Evolutionary conservation across 2,888 invertebrate species (phyloP), one percentile per base, ranked within the genome.

Genomic region (Caenorhabditis sp.): DNA sequence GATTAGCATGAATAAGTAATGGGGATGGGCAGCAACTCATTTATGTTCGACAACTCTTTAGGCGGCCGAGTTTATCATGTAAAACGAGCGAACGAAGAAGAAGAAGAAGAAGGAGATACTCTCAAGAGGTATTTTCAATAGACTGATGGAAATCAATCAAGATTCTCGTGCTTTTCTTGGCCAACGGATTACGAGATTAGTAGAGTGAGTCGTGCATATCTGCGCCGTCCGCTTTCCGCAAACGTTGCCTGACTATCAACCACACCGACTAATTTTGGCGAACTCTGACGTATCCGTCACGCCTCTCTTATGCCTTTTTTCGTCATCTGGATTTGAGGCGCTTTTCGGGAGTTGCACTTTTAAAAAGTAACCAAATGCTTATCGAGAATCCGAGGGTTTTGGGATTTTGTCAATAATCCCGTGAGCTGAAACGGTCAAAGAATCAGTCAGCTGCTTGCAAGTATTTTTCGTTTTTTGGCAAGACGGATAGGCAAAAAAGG

Each of bases 1-100:
- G 46, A 71, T 71, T 71, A 70, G 70, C 70, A 71, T 71, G 62
- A 71, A 71, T 61, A 56, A 71, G 71, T 62, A 62, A 70, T 52
- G 35, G 26, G 32, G 45, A 30, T 22, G 4, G 48, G 46, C 53
- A 20, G 27, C 45, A 15, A 35, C 59, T 70, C 59, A 70, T 59
- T 59, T 59, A 45, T 59, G 43, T 52, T 70, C 56, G 43, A 39
- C 58, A 50, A 43, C 66, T 46, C 43, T 37, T 35, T 32, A 22
- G 39, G n/a, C n/a, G 8, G 58, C 15, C 35, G 6, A 26, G 22
- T 24, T 35, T 52, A 43, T 52, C 52, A 63, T 53, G 52, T 50
- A n/a, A n/a, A n/a, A n/a, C n/a, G 48, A 48, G 24, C 20, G 35
- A 43, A 24, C 30, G 17, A 17, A 22, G 13, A 35, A 46, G 13